Evolutionary conservation across 2,797 vertebrate species (phyloP), one percentile per base, ranked within the genome.

Genomic region (Novumbra hubbsi): DNA sequence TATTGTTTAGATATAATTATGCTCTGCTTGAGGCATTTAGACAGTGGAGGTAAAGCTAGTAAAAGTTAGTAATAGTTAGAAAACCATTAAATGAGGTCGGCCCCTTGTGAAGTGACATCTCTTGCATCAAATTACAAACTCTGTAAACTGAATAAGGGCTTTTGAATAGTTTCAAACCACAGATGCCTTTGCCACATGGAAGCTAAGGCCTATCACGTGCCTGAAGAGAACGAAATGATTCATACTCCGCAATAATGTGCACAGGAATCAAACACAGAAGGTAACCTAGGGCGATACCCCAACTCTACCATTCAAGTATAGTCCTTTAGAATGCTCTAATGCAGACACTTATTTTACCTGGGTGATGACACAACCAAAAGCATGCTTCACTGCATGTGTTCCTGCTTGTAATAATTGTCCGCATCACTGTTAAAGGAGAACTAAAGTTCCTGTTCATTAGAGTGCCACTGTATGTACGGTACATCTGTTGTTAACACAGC

Each of bases 261-360:
- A 70, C 38, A 75, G 1, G 34, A 66, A 65, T 32, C 27, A 30
- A 50, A 67, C 27, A 78, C 0, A 8, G 72, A 57, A 73, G 68
- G 45, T 50, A 27, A 70, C 77, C 72, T 71, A 70, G 38, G 49
- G 76, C 71, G 64, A 76, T 65, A 73, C 70, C 34, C 21, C 21
- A 5, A 27, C 15, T 63, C 14, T 63, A 64, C 28, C 62, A 27
- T 64, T 27, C 5, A 24, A 73, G 63, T 28, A 24, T 72, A 72
- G 71, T 7, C 30, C 73, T 28, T 24, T 50, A 52, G 19, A 65
- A 32, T 79, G 69, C 1, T 1, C 80, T 85, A 71, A 76, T 48
- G 41, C 1, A 27, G 79, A 71, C 75, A 71, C 66, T 84, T 77
- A 41, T 57, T 68, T 85, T 76, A 76, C 73, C 27, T 32, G 12